Conservation (phyloP, 2,797 vertebrate genomes). For the Gadopsis bispinosus region DNA sequence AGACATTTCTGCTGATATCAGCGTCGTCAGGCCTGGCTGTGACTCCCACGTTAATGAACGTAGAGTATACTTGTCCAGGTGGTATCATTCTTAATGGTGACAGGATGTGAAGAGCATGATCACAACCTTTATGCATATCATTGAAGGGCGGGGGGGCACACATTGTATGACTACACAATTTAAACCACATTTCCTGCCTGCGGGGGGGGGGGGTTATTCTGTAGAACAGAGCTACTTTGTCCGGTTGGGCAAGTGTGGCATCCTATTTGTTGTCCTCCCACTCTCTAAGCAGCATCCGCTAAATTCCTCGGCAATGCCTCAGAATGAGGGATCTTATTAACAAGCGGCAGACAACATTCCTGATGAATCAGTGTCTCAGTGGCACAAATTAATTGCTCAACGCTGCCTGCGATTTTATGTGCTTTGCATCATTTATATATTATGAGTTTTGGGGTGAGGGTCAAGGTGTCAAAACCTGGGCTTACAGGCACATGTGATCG, state of each 20-base stretch:
- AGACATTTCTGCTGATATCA: constrained; percentile 23
- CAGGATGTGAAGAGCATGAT: constrained; percentile 71
- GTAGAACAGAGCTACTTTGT: constrained; percentile 20
- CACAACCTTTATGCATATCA: constrained; percentile 60
- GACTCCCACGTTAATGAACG: constrained; percentile 66
- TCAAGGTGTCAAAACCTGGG: constrained; percentile 59
- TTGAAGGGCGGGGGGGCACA: constrained; percentile 43
- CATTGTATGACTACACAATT: constrained; percentile 66
- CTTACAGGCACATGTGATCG: constrained; percentile 50
- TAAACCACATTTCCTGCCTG: constrained; percentile 73
- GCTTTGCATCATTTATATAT: constrained; percentile 59
- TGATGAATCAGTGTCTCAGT: constrained; percentile 47
- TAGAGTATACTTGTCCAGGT: constrained; percentile 64
- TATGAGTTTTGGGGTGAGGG: constrained; percentile 47
- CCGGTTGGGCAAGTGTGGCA: constrained; percentile 43
- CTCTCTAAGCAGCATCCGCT: constrained; percentile 52
- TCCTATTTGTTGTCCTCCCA: constrained; percentile 66
- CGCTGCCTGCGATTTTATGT: constrained; percentile 35
- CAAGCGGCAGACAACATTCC: constrained; percentile 55
- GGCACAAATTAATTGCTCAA: constrained; percentile 46
- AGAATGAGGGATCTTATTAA: constrained; percentile 32
- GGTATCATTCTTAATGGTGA: constrained; percentile 63
- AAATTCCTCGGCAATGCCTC: constrained; percentile 70
- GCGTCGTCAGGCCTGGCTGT: constrained; percentile 36
- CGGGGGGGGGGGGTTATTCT: neutral